Evolutionary conservation across 2,797 vertebrate genomes (phyloP).

Genomic region (Salarias fasciatus): DNA sequence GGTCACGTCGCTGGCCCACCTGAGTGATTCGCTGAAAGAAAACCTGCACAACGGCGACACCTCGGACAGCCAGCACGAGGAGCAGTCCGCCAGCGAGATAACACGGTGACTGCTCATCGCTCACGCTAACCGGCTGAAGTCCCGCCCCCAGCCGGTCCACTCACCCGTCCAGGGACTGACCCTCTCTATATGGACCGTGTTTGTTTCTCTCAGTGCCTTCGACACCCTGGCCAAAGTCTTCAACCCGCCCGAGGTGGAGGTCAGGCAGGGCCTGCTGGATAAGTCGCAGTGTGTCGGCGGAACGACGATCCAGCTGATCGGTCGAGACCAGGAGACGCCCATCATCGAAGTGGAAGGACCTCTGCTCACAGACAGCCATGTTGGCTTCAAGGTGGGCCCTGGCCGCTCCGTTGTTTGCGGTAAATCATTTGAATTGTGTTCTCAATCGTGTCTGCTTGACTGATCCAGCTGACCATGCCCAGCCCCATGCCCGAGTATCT

Average conservation of each 20-base stretch:
- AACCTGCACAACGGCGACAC: slow-evolving; percentile 92
- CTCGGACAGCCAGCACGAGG: slow-evolving; percentile 89
- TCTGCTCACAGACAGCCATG: slow-evolving; percentile 95
- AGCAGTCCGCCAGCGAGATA: slow-evolving; percentile 93
- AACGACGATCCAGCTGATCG: slow-evolving; percentile 95
- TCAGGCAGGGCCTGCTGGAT: slow-evolving; percentile 84
- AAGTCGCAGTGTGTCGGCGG: slow-evolving; percentile 86
- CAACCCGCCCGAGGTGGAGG: slow-evolving; percentile 86
- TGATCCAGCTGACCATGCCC: slow-evolving; percentile 83
- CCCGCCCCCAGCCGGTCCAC: neutral
- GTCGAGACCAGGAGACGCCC: slow-evolving; percentile 94
- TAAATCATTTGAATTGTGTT: too few species aligned
- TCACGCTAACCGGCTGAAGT: too few species aligned
- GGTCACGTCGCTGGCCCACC: slow-evolving; percentile 94
- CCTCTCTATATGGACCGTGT: neutral
- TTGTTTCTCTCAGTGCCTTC: slow-evolving; percentile 88
- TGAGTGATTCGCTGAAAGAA: slow-evolving; percentile 85
- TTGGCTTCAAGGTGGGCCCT: slow-evolving; percentile 92
- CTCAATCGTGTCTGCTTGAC: neutral
- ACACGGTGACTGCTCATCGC: slow-evolving; percentile 92
- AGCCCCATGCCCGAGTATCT: slow-evolving; percentile 98
- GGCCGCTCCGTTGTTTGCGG: too few species aligned
- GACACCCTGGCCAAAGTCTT: slow-evolving; percentile 99
- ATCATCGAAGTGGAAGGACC: slow-evolving; percentile 99
- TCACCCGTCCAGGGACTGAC: too few species aligned